Base-by-base conservation (phyloP, 1,140 invertebrate species). In the Rhizoglyphus robini region DNA sequence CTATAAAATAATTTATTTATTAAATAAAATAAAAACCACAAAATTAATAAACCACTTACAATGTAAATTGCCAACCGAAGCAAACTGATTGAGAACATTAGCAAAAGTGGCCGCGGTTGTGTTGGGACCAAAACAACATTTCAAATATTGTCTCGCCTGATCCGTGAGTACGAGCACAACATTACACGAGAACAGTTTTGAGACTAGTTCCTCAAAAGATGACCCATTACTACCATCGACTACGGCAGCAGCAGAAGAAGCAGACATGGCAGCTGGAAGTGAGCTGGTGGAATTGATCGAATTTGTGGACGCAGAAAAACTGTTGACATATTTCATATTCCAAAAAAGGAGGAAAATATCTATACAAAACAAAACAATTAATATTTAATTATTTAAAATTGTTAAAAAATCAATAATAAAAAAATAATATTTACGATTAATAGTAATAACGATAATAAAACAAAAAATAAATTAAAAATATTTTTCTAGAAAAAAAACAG, bases 1-100 rank as follows among this genome's bases (percentile, higher is more conserved):
- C 57, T 61, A 25, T 5, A 48, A 63, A 65, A 20, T 5, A 30
- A 47, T n/a, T 8, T 15, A 13, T 15, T 3, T 18, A 3, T 3
- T 49, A 49, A n/a, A 32, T 15, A 27, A 65, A 62, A 11, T 20
- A 23, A 20, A 15, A 31, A 65, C 18, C 36, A 46, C 1, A 34
- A 63, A 32, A 11, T 63, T 1, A 46, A 49, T 3, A 18, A 58
- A 23, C 23, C 1, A 67, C 62, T 38, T 1, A 67, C 66, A 27
- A 46, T 65, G 47, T 2, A 67, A 23, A 29, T 64, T 30, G 47
- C 32, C 46, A 31, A 67, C 51, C 2, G 13, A 25, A 31, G 29
- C 34, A 29, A 67, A 67, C 20, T 65, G 61, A 36, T 67, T 63
- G 8, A 67, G 34, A 20, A 65, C n/a, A 32, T 54, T 66, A 1